Base-by-base conservation (phyloP, 2,113 vertebrate species). In the Nymphicus hollandicus region DNA sequence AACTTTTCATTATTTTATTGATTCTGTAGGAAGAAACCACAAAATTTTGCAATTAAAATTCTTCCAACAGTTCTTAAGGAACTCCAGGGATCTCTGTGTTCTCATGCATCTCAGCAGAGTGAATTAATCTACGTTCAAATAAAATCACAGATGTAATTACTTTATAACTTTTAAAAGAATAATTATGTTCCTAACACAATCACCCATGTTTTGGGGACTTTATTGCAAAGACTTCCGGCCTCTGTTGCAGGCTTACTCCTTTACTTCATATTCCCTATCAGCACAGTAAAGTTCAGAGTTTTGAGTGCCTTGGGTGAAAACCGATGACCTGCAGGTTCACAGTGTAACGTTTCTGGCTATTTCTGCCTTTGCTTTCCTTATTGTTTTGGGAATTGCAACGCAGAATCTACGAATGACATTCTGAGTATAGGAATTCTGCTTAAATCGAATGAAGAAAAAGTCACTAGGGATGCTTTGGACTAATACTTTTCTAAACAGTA, bases 101-200 rank as follows among this genome's bases (percentile, higher is more conserved):
- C 90, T 92, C 92, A 33, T 74, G 65, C 84, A 94, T 97, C 95
- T 97, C 86, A 86, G 80, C 49, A 77, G 81, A 97, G 72, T 44
- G 58, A 97, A 96, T 96, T 96, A 96, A 97, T 97, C 91, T 95
- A 91, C 8, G 11, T 95, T 97, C 89, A 97, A 94, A 96, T 65
- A 96, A 97, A 97, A 96, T 96, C 93, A 96, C 87, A 96, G 86
- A 94, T 95, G 95, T 96, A 97, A 97, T 97, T 98, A 97, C 72
- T 47, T 88, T 96, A 96, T 96, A 97, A 98, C 92, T 93, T 97
- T 98, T 96, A 96, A 94, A 96, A 96, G 91, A 94, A 91, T 95
- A 95, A 97, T 97, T 97, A 95, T 94, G 53, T 91, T 93, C 81
- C 68, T 93, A 96, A 95, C 68, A 86, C 65, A 91, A 79, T 88